A percentile compares a stretch with the other conserved stretches of the same genome.
Evolutionary conservation across 2,888 invertebrate species (phyloP).

Genomic region (Acrocyrtus sp.): DNA sequence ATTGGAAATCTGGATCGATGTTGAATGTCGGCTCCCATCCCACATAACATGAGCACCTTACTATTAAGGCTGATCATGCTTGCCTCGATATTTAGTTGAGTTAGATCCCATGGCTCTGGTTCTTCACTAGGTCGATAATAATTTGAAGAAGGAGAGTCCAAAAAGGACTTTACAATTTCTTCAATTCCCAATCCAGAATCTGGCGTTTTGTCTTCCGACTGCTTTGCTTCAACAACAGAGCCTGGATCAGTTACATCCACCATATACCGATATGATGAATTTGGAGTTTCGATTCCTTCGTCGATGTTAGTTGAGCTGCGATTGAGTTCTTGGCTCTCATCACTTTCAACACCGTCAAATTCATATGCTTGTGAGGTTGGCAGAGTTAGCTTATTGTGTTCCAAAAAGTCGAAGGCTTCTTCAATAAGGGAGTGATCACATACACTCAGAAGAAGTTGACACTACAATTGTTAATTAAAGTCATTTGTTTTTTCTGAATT

Average conservation of each 20-base stretch:
- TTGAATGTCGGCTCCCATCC: conserved; percentile 71
- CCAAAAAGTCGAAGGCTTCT: conserved; percentile 84
- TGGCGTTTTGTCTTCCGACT: conserved; percentile 59
- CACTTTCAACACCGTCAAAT: conserved; percentile 20
- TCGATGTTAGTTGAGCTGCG: conserved; percentile 42
- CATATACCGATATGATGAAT: conserved; percentile 60
- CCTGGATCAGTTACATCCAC: conserved; percentile 54
- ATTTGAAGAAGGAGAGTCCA: conserved; percentile 77
- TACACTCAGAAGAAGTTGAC: conserved; percentile 80
- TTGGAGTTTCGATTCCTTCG: conserved; percentile 63
- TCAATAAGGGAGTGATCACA: conserved; percentile 90
- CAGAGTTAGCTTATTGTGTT: conserved; percentile 75
- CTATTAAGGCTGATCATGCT: conserved; percentile 87
- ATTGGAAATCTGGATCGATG: conserved; percentile 49
- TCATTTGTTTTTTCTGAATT: conserved; percentile 1
- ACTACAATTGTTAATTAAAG: conserved; percentile 66
- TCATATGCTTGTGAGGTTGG: conserved; percentile 57
- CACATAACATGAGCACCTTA: conserved; percentile 83
- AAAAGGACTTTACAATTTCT: conserved; percentile 65
- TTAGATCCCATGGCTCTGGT: conserved; percentile 87
- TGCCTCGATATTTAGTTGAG: conserved; percentile 86
- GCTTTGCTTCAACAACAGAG: conserved; percentile 33
- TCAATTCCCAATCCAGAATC: conserved; percentile 61
- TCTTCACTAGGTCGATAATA: conserved; percentile 83
- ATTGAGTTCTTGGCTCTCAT: conserved; percentile 38